Percentiles rank a stretch among this genome's conserved stretches.
Conservation (phyloP, 2,888 invertebrate genomes). For the Electrophaes corylata region DNA sequence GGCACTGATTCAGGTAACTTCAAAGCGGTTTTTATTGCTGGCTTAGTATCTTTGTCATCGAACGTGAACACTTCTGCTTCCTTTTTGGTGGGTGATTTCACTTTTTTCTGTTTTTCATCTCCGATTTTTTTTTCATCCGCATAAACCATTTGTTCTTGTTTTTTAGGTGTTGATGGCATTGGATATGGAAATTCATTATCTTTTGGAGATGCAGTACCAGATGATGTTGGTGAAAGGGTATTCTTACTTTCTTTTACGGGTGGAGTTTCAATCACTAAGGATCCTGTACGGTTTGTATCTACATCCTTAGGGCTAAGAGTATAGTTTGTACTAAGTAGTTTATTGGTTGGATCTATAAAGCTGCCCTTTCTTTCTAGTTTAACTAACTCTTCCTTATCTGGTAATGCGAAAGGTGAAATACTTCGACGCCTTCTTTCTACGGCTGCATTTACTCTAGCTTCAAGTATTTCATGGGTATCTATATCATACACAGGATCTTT, state of each 20-base stretch:
- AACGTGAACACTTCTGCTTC: conserved; percentile 61
- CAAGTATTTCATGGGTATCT: conserved; percentile 74
- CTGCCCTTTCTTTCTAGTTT: conserved; percentile 74
- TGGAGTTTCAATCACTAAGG: conserved; percentile 62
- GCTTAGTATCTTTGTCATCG: conserved; percentile 63
- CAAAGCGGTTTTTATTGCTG: conserved; percentile 45
- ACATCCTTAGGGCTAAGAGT: conserved; percentile 73
- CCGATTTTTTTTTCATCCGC: conserved; percentile 61
- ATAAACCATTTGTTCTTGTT: conserved; percentile 65
- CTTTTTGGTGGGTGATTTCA: conserved; percentile 58
- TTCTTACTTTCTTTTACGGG: conserved; percentile 47
- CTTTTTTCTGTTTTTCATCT: conserved; percentile 42
- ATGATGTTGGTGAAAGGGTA: conserved; percentile 62
- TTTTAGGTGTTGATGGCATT: conserved; percentile 67
- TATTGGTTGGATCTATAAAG: conserved; percentile 78
- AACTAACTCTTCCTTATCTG: conserved; percentile 67
- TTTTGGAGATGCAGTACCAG: conserved; percentile 61
- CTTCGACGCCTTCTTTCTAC: conserved; percentile 77
- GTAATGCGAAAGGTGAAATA: conserved; percentile 80
- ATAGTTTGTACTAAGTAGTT: conserved; percentile 74
- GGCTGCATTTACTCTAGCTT: conserved; percentile 71
- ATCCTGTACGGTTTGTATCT: conserved; percentile 60
- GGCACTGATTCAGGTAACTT: conserved; percentile 53
- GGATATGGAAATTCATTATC: conserved; percentile 63
- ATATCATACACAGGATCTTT: conserved; percentile 79